Evolutionary conservation across 2,113 vertebrate genomes (phyloP).

Genomic region (Pachypanchax playfairii): DNA sequence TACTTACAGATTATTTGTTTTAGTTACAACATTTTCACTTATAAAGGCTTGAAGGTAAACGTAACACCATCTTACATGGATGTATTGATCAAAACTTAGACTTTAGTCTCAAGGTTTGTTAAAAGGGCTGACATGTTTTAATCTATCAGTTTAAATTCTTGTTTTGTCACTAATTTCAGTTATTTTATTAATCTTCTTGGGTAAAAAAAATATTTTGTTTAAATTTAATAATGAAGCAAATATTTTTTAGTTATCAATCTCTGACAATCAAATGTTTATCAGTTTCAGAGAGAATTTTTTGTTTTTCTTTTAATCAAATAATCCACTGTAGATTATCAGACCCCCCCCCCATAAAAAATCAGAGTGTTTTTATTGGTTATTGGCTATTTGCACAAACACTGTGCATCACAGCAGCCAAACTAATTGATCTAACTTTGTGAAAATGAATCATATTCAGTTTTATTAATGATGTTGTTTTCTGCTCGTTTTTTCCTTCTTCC

Average conservation of each 20-base stretch:
- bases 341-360: too few relatives aligned
- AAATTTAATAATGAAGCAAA: too few relatives aligned
- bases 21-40: too few relatives aligned
- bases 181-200: not conserved
- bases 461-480: not conserved
- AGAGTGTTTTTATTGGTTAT: too few relatives aligned
- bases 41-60: too few relatives aligned
- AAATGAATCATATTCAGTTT: not conserved
- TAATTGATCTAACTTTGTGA: not conserved
- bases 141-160: not conserved
- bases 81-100: not conserved
- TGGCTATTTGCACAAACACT: not conserved
- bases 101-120: not conserved
- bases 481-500: not conserved
- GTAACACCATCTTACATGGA: not conserved
- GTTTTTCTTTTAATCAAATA: too few relatives aligned
- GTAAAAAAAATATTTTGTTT: too few relatives aligned
- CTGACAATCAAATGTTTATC: not conserved
- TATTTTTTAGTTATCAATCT: too few relatives aligned
- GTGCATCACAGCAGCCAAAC: not conserved
- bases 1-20: too few relatives aligned
- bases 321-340: not conserved
- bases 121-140: too few relatives aligned
- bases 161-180: not conserved
- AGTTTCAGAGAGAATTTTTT: not conserved